A percentile compares a stretch with the other conserved stretches of the same genome.
Evolutionary conservation across 2,113 vertebrate genomes (phyloP).

Genomic region (Mustela nigripes): DNA sequence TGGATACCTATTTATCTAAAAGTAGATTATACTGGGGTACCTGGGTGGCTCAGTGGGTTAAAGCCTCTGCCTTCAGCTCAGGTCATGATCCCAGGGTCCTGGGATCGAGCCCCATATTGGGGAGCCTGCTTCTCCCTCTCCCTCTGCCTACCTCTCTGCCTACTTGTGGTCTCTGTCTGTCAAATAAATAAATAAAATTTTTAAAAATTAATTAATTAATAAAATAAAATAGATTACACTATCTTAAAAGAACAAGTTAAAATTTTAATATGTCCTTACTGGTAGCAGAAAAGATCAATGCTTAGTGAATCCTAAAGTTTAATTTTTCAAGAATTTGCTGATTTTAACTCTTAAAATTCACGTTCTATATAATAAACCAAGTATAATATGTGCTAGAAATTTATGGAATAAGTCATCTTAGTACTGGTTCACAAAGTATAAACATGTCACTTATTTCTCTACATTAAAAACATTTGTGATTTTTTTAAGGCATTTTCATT

Average conservation of each 20-base stretch:
- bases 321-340: background rate
- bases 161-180: too few relatives aligned
- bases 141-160: too few relatives aligned
- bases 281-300: background rate
- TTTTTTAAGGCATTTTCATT: constrained; percentile 63
- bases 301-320: constrained; percentile 5
- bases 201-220: too few relatives aligned
- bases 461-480: background rate
- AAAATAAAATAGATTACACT: background rate
- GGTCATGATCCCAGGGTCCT: too few relatives aligned
- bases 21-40: too few relatives aligned
- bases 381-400: background rate
- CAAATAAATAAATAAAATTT: too few relatives aligned
- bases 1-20: background rate
- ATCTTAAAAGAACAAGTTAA: background rate
- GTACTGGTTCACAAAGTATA: background rate
- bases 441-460: background rate
- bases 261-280: background rate
- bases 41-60: too few relatives aligned
- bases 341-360: background rate
- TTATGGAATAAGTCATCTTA: background rate
- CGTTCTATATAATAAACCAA: background rate
- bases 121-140: too few relatives aligned
- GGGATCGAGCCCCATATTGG: too few relatives aligned
- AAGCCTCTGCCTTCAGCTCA: too few relatives aligned